phyloP scores from a whole-genome alignment of 2,888 invertebrate species.

The Cyclophora punctaria region DNA sequence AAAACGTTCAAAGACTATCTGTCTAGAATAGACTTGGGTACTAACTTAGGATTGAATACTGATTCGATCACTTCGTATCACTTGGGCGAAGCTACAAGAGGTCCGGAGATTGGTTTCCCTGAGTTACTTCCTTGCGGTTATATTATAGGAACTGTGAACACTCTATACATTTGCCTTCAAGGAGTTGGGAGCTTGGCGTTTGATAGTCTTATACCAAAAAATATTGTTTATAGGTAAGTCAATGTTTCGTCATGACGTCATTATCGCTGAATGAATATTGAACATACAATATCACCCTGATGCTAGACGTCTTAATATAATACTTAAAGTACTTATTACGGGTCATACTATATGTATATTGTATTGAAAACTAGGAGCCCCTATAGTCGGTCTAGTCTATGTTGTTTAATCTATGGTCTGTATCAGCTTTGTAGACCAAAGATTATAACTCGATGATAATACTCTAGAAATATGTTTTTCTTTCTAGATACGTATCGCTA shows the following conservation, averaged over 20 bases:
- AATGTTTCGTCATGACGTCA: too few relatives aligned
- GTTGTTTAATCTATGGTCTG: too few relatives aligned
- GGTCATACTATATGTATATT: too few relatives aligned
- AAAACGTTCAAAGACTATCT: constrained; percentile 96
- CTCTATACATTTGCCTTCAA: constrained; percentile 91
- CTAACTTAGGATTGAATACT: constrained; percentile 86
- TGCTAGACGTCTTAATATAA: too few relatives aligned
- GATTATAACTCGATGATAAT: background rate
- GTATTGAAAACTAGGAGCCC: too few relatives aligned
- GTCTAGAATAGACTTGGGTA: constrained; percentile 92
- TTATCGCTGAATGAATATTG: too few relatives aligned
- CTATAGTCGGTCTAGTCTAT: too few relatives aligned
- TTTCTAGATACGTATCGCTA: constrained; percentile 82
- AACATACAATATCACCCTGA: too few relatives aligned
- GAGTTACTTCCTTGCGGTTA: constrained; percentile 96
- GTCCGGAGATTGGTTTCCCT: constrained; percentile 87
- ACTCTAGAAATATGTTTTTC: background rate
- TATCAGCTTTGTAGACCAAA: too few relatives aligned
- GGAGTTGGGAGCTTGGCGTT: constrained; percentile 92
- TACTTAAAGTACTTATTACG: too few relatives aligned
- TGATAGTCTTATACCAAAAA: constrained; percentile 96
- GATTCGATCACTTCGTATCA: constrained; percentile 96
- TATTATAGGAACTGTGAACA: constrained; percentile 89
- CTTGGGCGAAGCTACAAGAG: constrained; percentile 90
- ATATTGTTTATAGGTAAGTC: constrained; percentile 90